A percentile compares a stretch with the other conserved stretches of the same genome.
Conservation (phyloP, 2,888 invertebrate genomes). For the Malthinus seriepunctatus region DNA sequence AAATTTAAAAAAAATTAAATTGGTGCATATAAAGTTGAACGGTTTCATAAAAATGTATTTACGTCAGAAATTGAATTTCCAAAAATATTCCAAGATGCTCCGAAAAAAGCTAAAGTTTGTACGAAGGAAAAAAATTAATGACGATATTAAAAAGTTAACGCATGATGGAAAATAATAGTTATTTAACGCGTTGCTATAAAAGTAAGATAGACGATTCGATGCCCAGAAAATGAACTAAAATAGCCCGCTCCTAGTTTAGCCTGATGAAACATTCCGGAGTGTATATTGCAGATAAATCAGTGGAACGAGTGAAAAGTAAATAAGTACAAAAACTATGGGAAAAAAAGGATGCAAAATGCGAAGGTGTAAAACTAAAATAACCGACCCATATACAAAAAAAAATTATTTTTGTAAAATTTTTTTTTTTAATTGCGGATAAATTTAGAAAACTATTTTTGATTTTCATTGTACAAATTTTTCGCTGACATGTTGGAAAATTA, state of each 20-base stretch:
- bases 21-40: neutral
- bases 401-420: neutral
- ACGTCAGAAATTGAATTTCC: slow-evolving; percentile 3
- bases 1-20: slow-evolving; percentile 4
- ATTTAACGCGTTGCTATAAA: slow-evolving; percentile 9
- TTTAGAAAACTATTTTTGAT: no score
- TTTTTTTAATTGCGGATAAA: neutral
- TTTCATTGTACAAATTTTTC: no score
- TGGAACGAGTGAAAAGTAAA: neutral
- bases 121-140: neutral
- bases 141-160: slow-evolving; percentile 3
- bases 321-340: slow-evolving; percentile 11
- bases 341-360: slow-evolving; percentile 26
- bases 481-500: no score
- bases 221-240: slow-evolving; percentile 35
- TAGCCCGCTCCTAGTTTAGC: slow-evolving; percentile 45
- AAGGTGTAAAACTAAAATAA: slow-evolving; percentile 26
- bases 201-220: slow-evolving; percentile 24
- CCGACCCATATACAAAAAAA: slow-evolving; percentile 33
- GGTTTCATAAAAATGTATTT: slow-evolving; percentile 1
- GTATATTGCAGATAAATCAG: slow-evolving; percentile 20
- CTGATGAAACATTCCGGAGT: slow-evolving; percentile 37
- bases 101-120: no score
- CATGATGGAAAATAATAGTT: slow-evolving; percentile 14
- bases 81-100: slow-evolving; percentile 1